Conservation (phyloP, 35 echinoderm and acorn worm genomes). For the Eucidaris tribuloides region DNA sequence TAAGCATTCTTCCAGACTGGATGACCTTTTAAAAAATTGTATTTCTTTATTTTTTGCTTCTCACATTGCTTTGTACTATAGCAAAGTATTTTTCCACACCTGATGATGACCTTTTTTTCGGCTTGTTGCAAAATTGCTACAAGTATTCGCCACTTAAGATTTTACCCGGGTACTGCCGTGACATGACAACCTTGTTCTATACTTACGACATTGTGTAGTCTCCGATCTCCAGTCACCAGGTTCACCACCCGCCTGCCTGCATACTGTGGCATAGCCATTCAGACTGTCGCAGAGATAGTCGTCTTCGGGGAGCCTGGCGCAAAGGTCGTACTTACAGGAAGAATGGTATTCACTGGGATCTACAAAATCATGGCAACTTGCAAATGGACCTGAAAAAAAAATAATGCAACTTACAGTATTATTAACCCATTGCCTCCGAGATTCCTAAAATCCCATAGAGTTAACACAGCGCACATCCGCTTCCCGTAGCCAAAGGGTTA, state of each 20-base stretch:
- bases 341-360: conserved; percentile 54
- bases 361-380: conserved; percentile 56
- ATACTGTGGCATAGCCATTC: conserved; percentile 61
- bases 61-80: too few relatives aligned
- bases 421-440: too few relatives aligned
- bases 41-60: too few relatives aligned
- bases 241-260: conserved; percentile 57
- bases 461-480: too few relatives aligned
- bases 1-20: too few relatives aligned
- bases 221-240: conserved; percentile 77
- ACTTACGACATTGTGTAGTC: conserved; percentile 81
- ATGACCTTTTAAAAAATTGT: too few relatives aligned
- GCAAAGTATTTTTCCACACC: not conserved
- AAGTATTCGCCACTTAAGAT: not conserved
- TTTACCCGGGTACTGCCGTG: not conserved
- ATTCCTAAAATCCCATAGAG: too few relatives aligned
- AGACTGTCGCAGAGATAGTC: conserved; percentile 57
- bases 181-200: not conserved
- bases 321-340: conserved; percentile 78
- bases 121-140: too few relatives aligned
- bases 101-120: not conserved
- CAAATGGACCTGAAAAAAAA: conserved; percentile 58
- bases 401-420: too few relatives aligned
- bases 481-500: too few relatives aligned
- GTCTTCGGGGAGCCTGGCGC: conserved; percentile 57